Conservation (phyloP, 2,797 vertebrate species). For the Notoglanidium macrostoma region DNA sequence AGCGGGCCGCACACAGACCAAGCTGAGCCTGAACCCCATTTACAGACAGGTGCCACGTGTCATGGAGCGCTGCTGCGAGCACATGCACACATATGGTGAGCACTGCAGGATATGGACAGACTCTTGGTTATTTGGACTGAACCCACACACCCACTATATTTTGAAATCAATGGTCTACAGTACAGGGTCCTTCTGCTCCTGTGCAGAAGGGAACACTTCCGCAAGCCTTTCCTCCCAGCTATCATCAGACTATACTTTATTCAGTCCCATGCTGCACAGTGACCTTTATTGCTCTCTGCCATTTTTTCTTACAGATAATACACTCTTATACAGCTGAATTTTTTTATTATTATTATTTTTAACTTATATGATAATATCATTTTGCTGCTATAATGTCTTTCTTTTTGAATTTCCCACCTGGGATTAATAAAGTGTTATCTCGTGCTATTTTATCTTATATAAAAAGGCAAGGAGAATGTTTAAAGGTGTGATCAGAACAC, state of each 20-base stretch:
- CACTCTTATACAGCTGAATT: background rate
- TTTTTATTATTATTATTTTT: background rate
- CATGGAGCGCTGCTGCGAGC: conserved; percentile 86
- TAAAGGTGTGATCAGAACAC: background rate
- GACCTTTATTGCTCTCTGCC: background rate
- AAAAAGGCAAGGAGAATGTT: background rate
- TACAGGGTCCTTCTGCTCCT: background rate
- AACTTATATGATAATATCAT: background rate
- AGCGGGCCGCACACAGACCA: conserved; percentile 70
- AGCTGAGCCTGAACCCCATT: conserved; percentile 89
- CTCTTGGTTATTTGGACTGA: background rate
- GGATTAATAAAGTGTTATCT: background rate
- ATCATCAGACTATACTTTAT: background rate
- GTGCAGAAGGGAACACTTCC: background rate
- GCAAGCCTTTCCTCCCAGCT: background rate
- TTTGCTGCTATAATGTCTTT: background rate
- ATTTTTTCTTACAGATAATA: background rate
- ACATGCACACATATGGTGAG: conserved; percentile 86
- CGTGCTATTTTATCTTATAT: background rate
- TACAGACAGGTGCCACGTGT: conserved; percentile 86
- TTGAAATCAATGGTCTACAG: background rate
- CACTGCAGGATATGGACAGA: background rate
- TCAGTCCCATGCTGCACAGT: background rate
- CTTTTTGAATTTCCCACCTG: too few species aligned
- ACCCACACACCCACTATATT: background rate